phyloP scores from a whole-genome alignment of 2,113 vertebrate species.

The Camelus bactrianus region DNA sequence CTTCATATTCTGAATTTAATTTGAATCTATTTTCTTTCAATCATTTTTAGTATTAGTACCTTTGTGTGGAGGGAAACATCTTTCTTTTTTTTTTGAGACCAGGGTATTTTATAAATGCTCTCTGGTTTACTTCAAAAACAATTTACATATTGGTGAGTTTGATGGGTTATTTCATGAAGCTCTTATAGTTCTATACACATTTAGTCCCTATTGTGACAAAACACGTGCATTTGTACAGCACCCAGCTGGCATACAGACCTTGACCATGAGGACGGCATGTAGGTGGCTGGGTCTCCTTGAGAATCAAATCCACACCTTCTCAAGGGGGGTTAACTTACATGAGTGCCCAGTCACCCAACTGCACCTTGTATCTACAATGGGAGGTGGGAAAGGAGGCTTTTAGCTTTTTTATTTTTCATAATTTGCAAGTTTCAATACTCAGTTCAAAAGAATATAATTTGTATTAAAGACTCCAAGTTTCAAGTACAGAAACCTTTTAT shows the following conservation, averaged over 20 bases:
- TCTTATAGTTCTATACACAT: not conserved
- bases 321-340: not conserved
- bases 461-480: not conserved
- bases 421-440: not conserved
- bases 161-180: not conserved
- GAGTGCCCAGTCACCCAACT: not conserved
- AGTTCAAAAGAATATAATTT: not conserved
- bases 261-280: not conserved
- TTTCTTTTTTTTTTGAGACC: not conserved
- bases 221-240: not conserved
- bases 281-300: not conserved
- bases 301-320: not conserved
- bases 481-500: not conserved
- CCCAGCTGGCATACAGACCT: not conserved
- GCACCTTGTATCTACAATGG: not conserved
- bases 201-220: not conserved
- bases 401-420: not conserved
- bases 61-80: not conserved
- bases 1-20: not conserved
- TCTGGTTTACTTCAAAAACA: slow-evolving; percentile 6
- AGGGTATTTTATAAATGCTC: not conserved
- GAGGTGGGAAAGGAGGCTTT: not conserved
- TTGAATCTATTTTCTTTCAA: slow-evolving; percentile 15
- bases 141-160: not conserved
- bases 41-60: not conserved